A percentile compares a stretch with the other conserved stretches of the same genome.
These are phyloP conservation scores for Zapus hudsonius DNA, from an alignment of 2,113 vertebrate species.

Conservation along the genomic window DNA sequence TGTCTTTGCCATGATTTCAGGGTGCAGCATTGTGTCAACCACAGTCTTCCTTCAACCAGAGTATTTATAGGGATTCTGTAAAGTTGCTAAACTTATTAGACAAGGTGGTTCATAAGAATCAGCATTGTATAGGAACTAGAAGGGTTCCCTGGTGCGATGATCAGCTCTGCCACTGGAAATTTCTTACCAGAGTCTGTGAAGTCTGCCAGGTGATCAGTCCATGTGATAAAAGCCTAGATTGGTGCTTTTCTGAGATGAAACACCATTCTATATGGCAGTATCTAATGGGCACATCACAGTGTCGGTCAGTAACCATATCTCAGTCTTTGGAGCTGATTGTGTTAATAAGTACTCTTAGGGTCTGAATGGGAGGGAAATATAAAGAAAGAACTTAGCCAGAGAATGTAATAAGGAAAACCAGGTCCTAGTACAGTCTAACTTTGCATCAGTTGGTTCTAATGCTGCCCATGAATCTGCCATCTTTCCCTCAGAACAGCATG, in stretches of 20 bases:
- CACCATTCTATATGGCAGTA: not conserved
- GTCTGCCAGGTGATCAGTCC: not conserved
- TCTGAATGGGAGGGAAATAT: not conserved
- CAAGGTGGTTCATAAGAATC: not conserved
- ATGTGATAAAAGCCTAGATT: not conserved
- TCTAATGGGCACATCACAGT: not conserved
- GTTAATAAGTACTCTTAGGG: not conserved
- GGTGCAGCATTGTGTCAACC: not conserved
- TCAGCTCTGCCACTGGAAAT: not conserved
- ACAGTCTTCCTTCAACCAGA: not conserved
- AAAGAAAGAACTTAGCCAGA: not conserved
- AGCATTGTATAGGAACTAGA: not conserved
- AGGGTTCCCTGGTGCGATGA: not conserved
- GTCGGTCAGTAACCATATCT: not conserved
- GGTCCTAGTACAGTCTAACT: not conserved
- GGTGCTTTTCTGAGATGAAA: not conserved
- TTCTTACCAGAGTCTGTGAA: not conserved
- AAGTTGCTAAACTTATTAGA: not conserved
- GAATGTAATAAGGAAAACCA: not conserved
- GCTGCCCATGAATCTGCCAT: not conserved
- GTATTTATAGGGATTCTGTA: not conserved
- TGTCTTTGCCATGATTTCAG: not conserved
- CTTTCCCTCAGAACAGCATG: not conserved
- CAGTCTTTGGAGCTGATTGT: not conserved
- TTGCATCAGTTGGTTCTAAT: not conserved